A percentile compares a stretch with the other conserved stretches of the same genome.
Evolutionary conservation across 2,113 vertebrate species (phyloP).

Genomic region (Phrynocephalus versicolor): DNA sequence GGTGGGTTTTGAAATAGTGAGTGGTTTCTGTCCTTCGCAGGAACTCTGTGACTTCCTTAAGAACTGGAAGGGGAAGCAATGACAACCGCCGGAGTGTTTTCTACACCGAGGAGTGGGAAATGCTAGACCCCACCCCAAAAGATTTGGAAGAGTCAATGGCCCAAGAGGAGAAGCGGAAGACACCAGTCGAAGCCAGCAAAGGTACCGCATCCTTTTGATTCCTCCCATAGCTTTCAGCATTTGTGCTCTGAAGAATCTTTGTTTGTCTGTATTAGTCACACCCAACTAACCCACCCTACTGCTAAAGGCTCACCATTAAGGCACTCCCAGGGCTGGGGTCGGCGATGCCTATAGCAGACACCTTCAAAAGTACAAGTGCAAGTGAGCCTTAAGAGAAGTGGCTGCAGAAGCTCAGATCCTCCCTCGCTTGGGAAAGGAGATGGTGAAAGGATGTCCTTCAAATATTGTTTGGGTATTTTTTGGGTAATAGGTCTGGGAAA

Average conservation of each 20-base stretch:
- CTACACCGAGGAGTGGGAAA: constrained; percentile 97
- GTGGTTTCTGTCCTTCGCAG: constrained; percentile 65
- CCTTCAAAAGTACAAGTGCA: too few relatives aligned
- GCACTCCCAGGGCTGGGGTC: too few relatives aligned
- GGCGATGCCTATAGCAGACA: too few relatives aligned
- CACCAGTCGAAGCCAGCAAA: constrained; percentile 76
- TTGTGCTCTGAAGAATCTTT: background rate
- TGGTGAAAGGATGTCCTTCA: too few relatives aligned
- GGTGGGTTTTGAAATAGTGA: too few relatives aligned
- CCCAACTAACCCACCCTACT: background rate
- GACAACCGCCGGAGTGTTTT: constrained; percentile 89
- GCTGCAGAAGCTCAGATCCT: background rate
- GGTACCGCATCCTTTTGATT: constrained; percentile 61
- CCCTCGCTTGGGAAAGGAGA: background rate
- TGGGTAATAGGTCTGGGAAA: background rate
- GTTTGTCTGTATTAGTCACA: background rate
- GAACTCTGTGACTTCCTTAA: constrained; percentile 92
- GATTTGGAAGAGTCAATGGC: constrained; percentile 81
- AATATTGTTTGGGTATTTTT: too few relatives aligned
- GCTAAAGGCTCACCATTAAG: background rate
- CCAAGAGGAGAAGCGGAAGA: constrained; percentile 75
- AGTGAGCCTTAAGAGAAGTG: background rate
- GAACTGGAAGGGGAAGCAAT: constrained; percentile 75
- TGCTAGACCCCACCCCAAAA: constrained; percentile 86
- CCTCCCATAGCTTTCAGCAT: background rate